These are phyloP conservation scores for Meiosimyza platycephala DNA, from an alignment of 2,888 invertebrate genomes.

Conservation along the genomic window DNA sequence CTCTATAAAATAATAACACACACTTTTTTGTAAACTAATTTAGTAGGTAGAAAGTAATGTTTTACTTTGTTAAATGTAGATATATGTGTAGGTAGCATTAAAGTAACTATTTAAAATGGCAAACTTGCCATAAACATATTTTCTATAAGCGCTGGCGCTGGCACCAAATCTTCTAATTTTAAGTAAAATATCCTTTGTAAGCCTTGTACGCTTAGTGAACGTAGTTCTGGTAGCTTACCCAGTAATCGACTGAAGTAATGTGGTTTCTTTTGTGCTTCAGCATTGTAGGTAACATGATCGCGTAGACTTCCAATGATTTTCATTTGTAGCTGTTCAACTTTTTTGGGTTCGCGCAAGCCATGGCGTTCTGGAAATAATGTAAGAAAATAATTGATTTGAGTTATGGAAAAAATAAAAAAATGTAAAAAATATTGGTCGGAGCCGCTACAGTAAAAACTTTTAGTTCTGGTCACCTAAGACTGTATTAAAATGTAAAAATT, in stretches of 20 bases:
- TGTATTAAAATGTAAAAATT: too few relatives aligned
- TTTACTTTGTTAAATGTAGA: neutral
- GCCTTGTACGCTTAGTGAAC: slow-evolving; percentile 93
- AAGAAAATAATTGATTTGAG: too few relatives aligned
- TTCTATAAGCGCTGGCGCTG: slow-evolving; percentile 92
- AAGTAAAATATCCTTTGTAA: slow-evolving; percentile 94
- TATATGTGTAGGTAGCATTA: neutral
- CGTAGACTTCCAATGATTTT: slow-evolving; percentile 95
- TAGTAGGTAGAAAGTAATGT: neutral
- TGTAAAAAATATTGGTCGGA: too few relatives aligned
- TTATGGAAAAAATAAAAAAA: too few relatives aligned
- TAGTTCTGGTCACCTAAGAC: too few relatives aligned
- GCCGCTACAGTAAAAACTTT: too few relatives aligned
- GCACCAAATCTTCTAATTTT: slow-evolving; percentile 91
- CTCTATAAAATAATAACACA: neutral
- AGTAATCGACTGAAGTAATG: slow-evolving; percentile 94
- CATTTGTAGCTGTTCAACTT: slow-evolving; percentile 95
- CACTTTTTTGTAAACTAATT: neutral
- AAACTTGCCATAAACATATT: slow-evolving; percentile 95
- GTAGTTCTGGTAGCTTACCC: slow-evolving; percentile 91
- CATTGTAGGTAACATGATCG: slow-evolving; percentile 94
- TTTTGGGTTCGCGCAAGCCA: slow-evolving; percentile 89
- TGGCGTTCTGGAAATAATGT: slow-evolving; percentile 79
- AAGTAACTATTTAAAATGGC: slow-evolving; percentile 77
- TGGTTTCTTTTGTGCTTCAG: slow-evolving; percentile 87